Conservation (phyloP, 2,888 invertebrate genomes). For the Ditylenchus weischeri region DNA sequence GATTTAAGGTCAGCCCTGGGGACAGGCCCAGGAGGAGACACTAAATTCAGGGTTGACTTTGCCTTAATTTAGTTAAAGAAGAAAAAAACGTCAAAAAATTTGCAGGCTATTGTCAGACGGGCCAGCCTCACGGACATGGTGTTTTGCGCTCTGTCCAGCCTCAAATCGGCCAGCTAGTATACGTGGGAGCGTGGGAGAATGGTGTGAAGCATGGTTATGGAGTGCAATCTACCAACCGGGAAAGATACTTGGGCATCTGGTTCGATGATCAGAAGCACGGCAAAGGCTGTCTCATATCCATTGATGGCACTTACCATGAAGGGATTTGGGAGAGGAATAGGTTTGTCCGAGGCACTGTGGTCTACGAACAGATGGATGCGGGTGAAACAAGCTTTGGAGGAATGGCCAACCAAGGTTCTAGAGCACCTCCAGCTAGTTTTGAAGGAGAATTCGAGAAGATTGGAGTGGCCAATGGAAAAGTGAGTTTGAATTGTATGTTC, state of each 20-base stretch:
- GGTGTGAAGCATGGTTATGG: slow-evolving; percentile 76
- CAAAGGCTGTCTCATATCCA: slow-evolving; percentile 78
- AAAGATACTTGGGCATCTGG: slow-evolving; percentile 87
- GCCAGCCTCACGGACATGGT: slow-evolving; percentile 79
- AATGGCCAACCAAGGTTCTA: slow-evolving; percentile 76
- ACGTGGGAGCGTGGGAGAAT: slow-evolving; percentile 81
- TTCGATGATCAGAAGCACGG: slow-evolving; percentile 79
- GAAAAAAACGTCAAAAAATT: too few species aligned
- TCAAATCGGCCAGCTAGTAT: slow-evolving; percentile 62
- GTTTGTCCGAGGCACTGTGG: slow-evolving; percentile 63
- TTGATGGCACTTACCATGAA: slow-evolving; percentile 86
- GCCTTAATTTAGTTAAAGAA: too few species aligned
- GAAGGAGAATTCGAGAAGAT: slow-evolving; percentile 81
- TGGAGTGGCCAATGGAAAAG: slow-evolving; percentile 74
- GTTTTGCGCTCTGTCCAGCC: slow-evolving; percentile 59
- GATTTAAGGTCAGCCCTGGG: too few species aligned
- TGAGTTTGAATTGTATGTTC: slow-evolving; percentile 30
- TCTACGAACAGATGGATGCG: slow-evolving; percentile 15
- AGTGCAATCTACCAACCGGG: slow-evolving; percentile 63
- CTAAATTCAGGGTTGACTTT: too few species aligned
- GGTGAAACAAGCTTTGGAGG: slow-evolving; percentile 61
- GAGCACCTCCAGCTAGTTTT: slow-evolving; percentile 69
- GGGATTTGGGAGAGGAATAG: slow-evolving; percentile 78
- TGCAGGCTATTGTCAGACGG: slow-evolving; percentile 77
- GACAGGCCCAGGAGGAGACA: too few species aligned